Base-by-base conservation (phyloP, 2,113 vertebrate species). In the Elephantulus edwardii region DNA sequence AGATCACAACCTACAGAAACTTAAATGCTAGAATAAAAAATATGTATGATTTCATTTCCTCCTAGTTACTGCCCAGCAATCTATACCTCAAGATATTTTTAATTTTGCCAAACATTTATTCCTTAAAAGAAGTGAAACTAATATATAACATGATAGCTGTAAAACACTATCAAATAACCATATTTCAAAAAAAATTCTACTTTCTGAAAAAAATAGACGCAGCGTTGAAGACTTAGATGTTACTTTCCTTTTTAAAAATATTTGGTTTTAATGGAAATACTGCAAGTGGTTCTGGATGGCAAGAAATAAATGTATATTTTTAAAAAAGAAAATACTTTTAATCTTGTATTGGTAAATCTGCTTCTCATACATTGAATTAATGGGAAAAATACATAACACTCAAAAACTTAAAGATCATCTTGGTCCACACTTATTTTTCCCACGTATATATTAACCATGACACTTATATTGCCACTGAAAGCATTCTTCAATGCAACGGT, bases 221-320 rank as follows among this genome's bases (percentile, higher is more conserved):
- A 2, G 24, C 87, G 74, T 7, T 77, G 14, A 90, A 85, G 14
- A 0, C 9, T 87, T 66, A 88, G 68, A 62, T 66, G 35, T 77
- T 91, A 28, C 54, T 91, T 91, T 77, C 24, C 56, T 62, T 19
- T 86, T 91, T 72, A 46, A 56, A 83, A 24, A 83, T 74, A 40
- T 83, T 8, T n/a, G 24, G 35, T 74, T 89, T 90, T 93, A 93
- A 88, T 83, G 42, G 40, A 24, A 93, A 84, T 58, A 33, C 13
- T 79, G n/a, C 44, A 83, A 80, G 26, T 76, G n/a, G 1, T 78
- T 90, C 33, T 68, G 14, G 71, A 76, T 83, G 46, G 24, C 58
- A 88, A 89, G 40, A 80, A 80, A 83, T 12, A 1, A 13, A 72
- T 62, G 9, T 77, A 13, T 91, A 52, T 62, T 87, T 82, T 85